Conservation (phyloP, 2,888 invertebrate species). For the Pantelozetes paolii region DNA sequence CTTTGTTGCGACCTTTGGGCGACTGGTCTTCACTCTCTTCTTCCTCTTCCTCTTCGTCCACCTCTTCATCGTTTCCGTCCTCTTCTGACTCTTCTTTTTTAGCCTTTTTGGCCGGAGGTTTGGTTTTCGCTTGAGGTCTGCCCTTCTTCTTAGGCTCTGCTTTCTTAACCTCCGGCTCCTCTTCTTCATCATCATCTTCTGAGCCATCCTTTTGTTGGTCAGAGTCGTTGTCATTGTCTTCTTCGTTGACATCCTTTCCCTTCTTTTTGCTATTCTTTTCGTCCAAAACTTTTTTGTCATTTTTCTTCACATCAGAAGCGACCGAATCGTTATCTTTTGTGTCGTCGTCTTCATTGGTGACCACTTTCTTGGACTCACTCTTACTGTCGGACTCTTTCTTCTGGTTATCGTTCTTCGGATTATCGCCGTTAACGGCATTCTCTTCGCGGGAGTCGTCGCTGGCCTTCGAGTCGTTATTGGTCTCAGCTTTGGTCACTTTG, state of each 20-base stretch:
- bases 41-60: constrained; percentile 41
- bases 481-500: constrained; percentile 20
- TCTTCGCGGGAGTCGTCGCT: background rate
- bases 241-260: background rate
- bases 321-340: constrained; percentile 36
- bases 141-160: constrained; percentile 27
- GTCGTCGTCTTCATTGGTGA: constrained; percentile 34
- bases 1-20: background rate
- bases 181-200: constrained; percentile 41
- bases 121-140: background rate
- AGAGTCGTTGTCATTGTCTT: constrained; percentile 15
- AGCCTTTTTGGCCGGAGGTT: background rate
- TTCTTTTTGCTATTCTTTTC: constrained; percentile 8
- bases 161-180: background rate
- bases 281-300: constrained; percentile 33
- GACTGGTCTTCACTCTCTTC: constrained; percentile 7
- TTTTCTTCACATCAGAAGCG: constrained; percentile 34
- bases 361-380: constrained; percentile 33
- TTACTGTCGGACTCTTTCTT: constrained; percentile 28
- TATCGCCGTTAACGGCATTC: background rate
- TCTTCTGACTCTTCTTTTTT: constrained; percentile 35
- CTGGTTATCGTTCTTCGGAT: background rate
- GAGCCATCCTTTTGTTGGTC: constrained; percentile 38
- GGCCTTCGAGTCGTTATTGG: constrained; percentile 19
- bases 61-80: constrained; percentile 39